Evolutionary conservation across 2,888 invertebrate species (phyloP).

Genomic region (Eupithecia subfuscata): DNA sequence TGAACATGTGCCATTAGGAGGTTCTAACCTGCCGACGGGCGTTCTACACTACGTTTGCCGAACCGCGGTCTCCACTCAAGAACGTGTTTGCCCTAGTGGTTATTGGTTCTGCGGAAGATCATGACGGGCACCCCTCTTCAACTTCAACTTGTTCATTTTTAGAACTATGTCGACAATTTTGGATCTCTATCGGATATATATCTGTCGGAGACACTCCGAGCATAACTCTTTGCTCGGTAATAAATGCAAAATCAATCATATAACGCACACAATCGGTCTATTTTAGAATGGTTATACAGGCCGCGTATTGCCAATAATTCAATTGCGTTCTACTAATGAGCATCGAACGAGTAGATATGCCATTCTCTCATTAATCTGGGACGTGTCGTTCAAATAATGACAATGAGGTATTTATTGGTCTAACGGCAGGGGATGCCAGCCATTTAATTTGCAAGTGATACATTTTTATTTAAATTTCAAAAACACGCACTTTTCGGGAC

Average conservation of each 20-base stretch:
- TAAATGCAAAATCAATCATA: neutral
- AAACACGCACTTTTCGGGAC: neutral
- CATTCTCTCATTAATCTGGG: slow-evolving; percentile 2
- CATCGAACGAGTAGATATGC: neutral
- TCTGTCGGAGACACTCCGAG: too few relatives aligned
- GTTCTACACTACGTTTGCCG: neutral
- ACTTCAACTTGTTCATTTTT: neutral
- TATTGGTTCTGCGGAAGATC: neutral
- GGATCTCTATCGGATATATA: too few relatives aligned
- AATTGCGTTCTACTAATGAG: slow-evolving; percentile 1
- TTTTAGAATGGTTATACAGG: neutral
- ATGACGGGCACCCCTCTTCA: neutral
- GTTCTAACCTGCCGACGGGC: too few relatives aligned
- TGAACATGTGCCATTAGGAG: neutral
- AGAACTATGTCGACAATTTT: neutral
- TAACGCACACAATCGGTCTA: neutral
- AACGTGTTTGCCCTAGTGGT: neutral
- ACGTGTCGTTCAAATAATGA: neutral
- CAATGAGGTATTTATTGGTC: neutral
- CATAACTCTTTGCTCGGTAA: neutral
- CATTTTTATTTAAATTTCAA: too few relatives aligned
- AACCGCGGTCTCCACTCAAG: neutral
- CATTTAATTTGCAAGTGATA: neutral
- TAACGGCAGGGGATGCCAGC: neutral
- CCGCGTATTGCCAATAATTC: neutral